Percentiles rank a stretch among this genome's conserved stretches.
Conservation (phyloP, 2,113 vertebrate genomes). For the Macaca nemestrina region DNA sequence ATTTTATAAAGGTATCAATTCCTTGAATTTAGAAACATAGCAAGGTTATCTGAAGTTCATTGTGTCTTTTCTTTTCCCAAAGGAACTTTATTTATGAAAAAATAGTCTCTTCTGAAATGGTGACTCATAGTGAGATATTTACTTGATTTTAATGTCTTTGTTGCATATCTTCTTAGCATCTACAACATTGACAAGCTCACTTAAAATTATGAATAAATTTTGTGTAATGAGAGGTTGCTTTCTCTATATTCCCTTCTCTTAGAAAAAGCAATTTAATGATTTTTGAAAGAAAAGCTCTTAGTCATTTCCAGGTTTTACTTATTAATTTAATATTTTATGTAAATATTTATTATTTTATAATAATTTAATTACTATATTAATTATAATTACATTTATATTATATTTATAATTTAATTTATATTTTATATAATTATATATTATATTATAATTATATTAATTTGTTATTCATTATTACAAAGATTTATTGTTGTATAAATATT, state of each 20-base stretch:
- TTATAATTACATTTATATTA: too few species aligned
- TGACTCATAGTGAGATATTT: conserved; percentile 38
- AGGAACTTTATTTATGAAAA: conserved; percentile 35
- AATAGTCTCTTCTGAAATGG: not conserved
- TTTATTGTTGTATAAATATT: too few species aligned
- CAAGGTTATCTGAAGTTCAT: conserved; percentile 46
- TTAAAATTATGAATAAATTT: not conserved
- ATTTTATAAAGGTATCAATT: conserved; percentile 37
- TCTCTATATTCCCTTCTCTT: not conserved
- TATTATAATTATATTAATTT: too few species aligned
- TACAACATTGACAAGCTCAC: not conserved
- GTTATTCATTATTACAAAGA: too few species aligned
- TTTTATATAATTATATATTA: too few species aligned
- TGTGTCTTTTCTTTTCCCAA: conserved; percentile 12
- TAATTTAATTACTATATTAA: too few species aligned
- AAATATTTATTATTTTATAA: too few species aligned
- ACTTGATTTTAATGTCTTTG: not conserved
- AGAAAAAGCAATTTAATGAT: not conserved
- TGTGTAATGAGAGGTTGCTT: not conserved
- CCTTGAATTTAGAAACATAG: conserved; percentile 30
- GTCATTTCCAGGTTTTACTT: not conserved
- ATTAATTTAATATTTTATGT: not conserved
- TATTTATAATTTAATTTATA: too few species aligned
- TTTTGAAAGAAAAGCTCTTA: not conserved
- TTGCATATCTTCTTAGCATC: not conserved